Conservation (phyloP, 2,797 vertebrate genomes). For the Myioborus miniatus region DNA sequence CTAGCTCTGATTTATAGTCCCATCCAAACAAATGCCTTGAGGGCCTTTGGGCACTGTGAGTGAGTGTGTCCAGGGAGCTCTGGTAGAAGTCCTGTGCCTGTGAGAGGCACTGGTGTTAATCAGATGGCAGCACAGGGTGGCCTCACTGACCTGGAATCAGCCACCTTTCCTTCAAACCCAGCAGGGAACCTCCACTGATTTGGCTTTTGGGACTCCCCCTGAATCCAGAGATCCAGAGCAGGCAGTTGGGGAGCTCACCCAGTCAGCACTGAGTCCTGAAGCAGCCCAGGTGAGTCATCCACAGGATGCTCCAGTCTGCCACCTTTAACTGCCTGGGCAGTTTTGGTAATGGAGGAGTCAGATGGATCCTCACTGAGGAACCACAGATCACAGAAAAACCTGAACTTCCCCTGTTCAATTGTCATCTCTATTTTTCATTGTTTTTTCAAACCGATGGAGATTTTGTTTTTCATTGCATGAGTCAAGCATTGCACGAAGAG, state of each 20-base stretch:
- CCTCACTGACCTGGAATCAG: neutral
- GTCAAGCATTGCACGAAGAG: neutral
- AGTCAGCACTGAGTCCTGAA: neutral
- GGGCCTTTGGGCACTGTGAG: neutral
- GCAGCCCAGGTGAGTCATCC: neutral
- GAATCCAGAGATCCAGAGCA: neutral
- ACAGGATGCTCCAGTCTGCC: neutral
- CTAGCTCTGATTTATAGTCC: neutral
- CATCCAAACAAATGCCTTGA: neutral
- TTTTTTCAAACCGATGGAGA: neutral
- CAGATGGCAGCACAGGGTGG: rapidly evolving
- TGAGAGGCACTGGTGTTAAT: neutral
- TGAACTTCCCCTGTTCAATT: neutral
- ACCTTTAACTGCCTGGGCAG: neutral
- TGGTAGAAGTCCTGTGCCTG: neutral
- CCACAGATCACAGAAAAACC: neutral
- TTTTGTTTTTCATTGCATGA: neutral
- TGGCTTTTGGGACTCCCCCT: neutral
- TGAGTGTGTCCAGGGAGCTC: neutral
- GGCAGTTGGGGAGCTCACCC: neutral
- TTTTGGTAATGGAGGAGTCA: neutral
- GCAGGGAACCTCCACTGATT: rapidly evolving
- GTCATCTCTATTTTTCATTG: neutral
- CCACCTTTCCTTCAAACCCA: neutral
- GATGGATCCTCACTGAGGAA: neutral